Evolutionary conservation across 2,888 invertebrate species (phyloP), one percentile per base, ranked within the genome.

Genomic region (Lasioglossum leucozonium): DNA sequence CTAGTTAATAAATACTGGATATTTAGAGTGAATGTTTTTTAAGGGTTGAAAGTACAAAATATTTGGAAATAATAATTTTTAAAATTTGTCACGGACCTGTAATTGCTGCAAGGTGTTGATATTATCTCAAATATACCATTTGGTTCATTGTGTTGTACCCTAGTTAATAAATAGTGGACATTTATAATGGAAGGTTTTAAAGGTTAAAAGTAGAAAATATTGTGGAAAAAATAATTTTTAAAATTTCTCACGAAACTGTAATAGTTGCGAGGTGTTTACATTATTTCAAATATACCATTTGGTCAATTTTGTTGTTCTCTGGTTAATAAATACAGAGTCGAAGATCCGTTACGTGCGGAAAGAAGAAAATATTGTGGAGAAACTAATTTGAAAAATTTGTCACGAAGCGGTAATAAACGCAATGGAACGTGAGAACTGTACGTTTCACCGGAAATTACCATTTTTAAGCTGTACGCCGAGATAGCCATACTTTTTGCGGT

Each of bases 401-500:
- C 30, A 30, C 65, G 18, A 18, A n/a, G 8, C 62, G 13, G 30
- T 30, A 30, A 65, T 65, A 62, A 30, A 62, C 30, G 6, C 30
- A 65, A 65, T 30, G 30, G 18, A 65, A 65, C 34, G 8, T 18
- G 65, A 8, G 13, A 65, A 65, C 18, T 40, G 37, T 4, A 16
- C 18, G 40, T 69, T 18, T n/a, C 18, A 13, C 40, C 6, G 30
- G 22, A 47, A 26, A 51, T 55, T 55, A 40, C 5, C 37, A 13
- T 75, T 44, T 84, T 58, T 51, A 16, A 16, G 26, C 18, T 58
- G 34, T 26, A 65, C 37, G 13, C 37, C 4, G 1, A 51, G 58
- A 72, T 67, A 82, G 77, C 51, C 42, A 82, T 73, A 72, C 51
- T 82, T 72, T 84, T 72, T 34, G 47, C 30, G 55, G 82, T 69